phyloP scores from a whole-genome alignment of 1,140 invertebrate genomes.

The Conus betulinus region DNA sequence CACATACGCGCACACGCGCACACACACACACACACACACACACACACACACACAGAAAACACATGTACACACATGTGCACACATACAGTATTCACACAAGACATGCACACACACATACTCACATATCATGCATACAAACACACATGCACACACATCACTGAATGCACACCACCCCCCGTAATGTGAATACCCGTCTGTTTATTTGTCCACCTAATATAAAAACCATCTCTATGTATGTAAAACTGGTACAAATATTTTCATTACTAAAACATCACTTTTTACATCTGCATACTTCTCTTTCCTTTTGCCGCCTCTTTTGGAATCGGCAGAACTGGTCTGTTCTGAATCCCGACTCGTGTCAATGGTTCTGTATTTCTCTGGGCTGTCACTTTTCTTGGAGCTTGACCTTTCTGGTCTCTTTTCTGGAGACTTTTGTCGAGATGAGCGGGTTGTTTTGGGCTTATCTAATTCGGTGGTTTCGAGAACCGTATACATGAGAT shows the following conservation, averaged over 20 bases:
- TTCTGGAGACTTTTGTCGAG: conserved; percentile 8
- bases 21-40: neutral
- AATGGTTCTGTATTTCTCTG: neutral
- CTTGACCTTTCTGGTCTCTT: neutral
- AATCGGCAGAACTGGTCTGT: neutral
- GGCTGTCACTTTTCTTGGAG: conserved; percentile 15
- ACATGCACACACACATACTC: neutral
- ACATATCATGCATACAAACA: neutral
- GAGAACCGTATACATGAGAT: conserved; percentile 33
- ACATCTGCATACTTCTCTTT: neutral
- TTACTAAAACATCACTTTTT: too few relatives aligned
- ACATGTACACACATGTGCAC: neutral
- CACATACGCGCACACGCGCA: neutral
- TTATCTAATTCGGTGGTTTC: conserved; percentile 33
- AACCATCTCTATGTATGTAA: too few relatives aligned
- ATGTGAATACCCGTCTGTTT: neutral
- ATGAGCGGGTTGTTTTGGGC: neutral
- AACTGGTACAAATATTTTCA: neutral
- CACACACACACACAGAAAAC: neutral
- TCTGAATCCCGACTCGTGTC: conserved; percentile 13
- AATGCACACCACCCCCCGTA: neutral
- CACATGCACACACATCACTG: neutral
- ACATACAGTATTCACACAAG: neutral
- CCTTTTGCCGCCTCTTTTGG: neutral
- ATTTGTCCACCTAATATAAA: too few relatives aligned